Percentiles rank a stretch among this genome's conserved stretches.
Conservation (phyloP, 2,888 invertebrate genomes). For the Cheiracanthium punctorium region DNA sequence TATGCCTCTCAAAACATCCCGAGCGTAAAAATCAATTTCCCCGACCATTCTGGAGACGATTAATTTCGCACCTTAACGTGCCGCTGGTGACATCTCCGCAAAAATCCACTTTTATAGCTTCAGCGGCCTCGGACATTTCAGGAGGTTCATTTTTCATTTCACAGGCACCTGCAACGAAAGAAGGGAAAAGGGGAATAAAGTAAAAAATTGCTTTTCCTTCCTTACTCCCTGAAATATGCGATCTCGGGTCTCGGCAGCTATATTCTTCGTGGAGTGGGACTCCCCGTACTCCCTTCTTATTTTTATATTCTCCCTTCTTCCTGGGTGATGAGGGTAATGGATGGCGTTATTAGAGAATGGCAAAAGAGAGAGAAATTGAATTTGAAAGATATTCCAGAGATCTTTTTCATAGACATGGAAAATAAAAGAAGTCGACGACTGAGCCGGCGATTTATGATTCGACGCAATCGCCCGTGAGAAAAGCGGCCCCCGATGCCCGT, state of each 20-base stretch:
- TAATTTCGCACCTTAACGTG: constrained; percentile 50
- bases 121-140: not conserved
- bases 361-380: constrained; percentile 7
- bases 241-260: not conserved
- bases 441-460: not conserved
- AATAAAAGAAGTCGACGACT: not conserved
- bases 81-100: constrained; percentile 57
- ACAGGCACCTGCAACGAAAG: not conserved
- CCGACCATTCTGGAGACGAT: constrained; percentile 38
- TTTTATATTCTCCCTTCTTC: not conserved
- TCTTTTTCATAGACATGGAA: not conserved
- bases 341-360: constrained; percentile 17
- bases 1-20: not conserved
- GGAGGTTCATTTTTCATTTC: constrained; percentile 8
- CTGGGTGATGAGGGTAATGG: constrained; percentile 15
- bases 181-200: too few species aligned
- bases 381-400: not conserved
- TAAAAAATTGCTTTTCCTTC: too few species aligned
- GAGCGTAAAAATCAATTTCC: constrained; percentile 12
- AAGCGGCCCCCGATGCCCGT: not conserved
- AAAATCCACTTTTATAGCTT: constrained; percentile 9
- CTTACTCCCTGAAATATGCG: not conserved
- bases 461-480: not conserved
- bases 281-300: too few species aligned
- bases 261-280: not conserved